phyloP scores from a whole-genome alignment of 37 sponge, comb jelly and placozoan genomes.

The Halisarca cf. caerulea region DNA sequence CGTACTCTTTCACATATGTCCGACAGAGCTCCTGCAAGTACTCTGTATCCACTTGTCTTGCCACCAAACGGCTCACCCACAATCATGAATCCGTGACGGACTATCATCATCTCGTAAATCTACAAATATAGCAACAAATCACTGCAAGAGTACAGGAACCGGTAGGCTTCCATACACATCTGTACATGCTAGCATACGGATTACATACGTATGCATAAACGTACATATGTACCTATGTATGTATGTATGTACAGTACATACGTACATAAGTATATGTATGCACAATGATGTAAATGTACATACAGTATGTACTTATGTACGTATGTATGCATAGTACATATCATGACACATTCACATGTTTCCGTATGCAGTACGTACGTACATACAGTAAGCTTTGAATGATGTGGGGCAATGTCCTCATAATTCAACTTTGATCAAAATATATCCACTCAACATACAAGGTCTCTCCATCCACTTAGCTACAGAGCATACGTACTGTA shows the following conservation, averaged over 20 bases:
- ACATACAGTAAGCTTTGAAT: no score
- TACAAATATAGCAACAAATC: constrained; percentile 28
- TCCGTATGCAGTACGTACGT: no score
- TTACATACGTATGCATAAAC: neutral
- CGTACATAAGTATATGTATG: no score
- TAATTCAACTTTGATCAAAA: no score
- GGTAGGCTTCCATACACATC: neutral
- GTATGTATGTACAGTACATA: neutral
- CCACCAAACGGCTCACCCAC: constrained; percentile 99
- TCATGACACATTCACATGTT: no score
- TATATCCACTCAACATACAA: no score
- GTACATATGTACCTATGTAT: neutral
- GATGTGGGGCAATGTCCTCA: no score
- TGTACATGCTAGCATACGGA: neutral
- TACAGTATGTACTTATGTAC: neutral
- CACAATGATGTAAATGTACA: no score
- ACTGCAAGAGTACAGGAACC: neutral
- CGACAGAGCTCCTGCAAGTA: constrained; percentile 88
- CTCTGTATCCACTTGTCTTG: constrained; percentile 95
- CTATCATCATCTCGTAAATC: constrained; percentile 99
- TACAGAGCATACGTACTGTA: no score
- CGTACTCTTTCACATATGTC: constrained; percentile 91
- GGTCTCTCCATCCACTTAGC: no score
- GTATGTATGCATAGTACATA: no score
- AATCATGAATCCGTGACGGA: constrained; percentile 99